Evolutionary conservation across 2,888 invertebrate species (phyloP), one percentile per base, ranked within the genome.

Genomic region (Tupiocoris notatus): DNA sequence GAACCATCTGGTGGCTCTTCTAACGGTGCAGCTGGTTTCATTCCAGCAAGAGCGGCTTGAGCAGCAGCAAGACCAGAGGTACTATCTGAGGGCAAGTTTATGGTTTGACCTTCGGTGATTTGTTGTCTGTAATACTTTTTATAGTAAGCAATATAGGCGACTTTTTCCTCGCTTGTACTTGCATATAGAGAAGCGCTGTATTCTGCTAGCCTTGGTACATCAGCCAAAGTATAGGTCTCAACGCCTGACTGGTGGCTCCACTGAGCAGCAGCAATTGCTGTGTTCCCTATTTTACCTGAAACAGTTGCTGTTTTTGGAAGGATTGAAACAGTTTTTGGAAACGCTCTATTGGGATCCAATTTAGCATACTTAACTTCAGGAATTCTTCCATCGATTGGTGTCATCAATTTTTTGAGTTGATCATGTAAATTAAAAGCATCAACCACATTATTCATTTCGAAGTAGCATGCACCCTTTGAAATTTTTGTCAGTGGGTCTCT

Each of bases 41-140:
- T 88, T 73, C 89, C 85, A 80, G 89, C 88, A 77, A 94, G 92
- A 2, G 96, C 95, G 0, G 93, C 93, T 81, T 94, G 92, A 0
- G 96, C 95, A 0, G 95, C 94, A 0, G 95, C 95, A 0, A 94
- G 94, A 0, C 93, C 94, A 80, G 91, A 91, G 77, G 90, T 87
- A 2, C 78, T 74, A 78, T 90, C 87, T 3, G 77, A 66, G 1
- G 81, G 79, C 62, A 81, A 74, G 23, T 79, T 77, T 39, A 82
- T 80, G 25, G 78, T 54, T 20, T 78, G 85, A 1, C 88, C 88
- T 77, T 88, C 87, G 79, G 86, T 86, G 79, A 89, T 87, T 82
- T 88, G 88, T 80, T 87, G 87, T 39, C 88, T 87, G 81, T 91
- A 92, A 83, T 92, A 94, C 67, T 91, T 88, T 1, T 90, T 88